Evolutionary conservation across 2,113 vertebrate genomes (phyloP).

Genomic region (Protobothrops flavoviridis): DNA sequence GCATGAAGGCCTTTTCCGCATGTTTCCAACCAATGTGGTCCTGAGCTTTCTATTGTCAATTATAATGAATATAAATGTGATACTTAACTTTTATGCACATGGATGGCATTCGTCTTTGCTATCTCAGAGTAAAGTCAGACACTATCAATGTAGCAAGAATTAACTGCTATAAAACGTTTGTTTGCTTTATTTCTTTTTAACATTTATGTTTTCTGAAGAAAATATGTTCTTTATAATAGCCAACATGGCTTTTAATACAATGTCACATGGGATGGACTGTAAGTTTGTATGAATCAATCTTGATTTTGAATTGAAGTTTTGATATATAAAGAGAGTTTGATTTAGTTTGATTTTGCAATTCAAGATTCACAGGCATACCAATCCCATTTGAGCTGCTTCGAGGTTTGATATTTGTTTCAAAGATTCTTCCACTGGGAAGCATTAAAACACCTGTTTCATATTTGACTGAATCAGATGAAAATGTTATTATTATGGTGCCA

Average conservation of each 20-base stretch:
- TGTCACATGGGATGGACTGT: neutral
- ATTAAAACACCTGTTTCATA: neutral
- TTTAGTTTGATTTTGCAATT: neutral
- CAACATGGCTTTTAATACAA: neutral
- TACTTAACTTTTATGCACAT: neutral
- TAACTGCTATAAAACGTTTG: neutral
- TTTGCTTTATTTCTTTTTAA: neutral
- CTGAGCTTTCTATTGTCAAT: too few species aligned
- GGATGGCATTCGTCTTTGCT: neutral
- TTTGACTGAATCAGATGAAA: neutral
- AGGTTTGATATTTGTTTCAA: neutral
- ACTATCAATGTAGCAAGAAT: neutral
- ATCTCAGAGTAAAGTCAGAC: neutral
- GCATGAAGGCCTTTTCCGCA: too few species aligned
- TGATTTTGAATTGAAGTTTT: neutral
- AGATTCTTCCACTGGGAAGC: neutral
- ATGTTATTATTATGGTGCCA: neutral
- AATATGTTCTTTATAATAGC: neutral
- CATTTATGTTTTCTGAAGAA: neutral
- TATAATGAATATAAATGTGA: neutral
- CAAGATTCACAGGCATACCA: neutral
- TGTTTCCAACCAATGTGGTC: too few species aligned
- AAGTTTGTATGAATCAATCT: neutral
- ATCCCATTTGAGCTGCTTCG: neutral
- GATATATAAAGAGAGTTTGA: neutral